A percentile compares a stretch with the other conserved stretches of the same genome.
These are phyloP conservation scores for Erebia palarica DNA, from an alignment of 2,888 invertebrate genomes.

Conservation along the genomic window DNA sequence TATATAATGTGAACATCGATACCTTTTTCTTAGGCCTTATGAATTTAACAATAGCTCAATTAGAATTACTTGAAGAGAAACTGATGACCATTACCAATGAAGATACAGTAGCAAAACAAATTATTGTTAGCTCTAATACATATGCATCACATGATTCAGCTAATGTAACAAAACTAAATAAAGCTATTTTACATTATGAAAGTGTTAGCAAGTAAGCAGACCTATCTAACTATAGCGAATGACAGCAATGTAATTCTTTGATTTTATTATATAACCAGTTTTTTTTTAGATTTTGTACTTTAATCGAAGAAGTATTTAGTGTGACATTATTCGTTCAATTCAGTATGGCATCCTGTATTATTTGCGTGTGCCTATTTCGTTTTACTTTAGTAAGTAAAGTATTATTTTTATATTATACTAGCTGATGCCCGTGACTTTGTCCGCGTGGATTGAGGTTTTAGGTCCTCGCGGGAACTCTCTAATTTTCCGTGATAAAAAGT, in stretches of 20 bases:
- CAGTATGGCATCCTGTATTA: slow-evolving; percentile 58
- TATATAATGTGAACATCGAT: slow-evolving; percentile 57
- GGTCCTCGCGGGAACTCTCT: too few species aligned
- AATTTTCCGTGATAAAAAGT: too few species aligned
- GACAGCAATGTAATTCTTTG: not conserved
- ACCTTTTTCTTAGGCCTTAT: slow-evolving; percentile 59
- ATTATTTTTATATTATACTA: not conserved
- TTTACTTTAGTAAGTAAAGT: slow-evolving; percentile 61
- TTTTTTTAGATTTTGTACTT: slow-evolving; percentile 58
- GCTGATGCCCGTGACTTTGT: too few species aligned
- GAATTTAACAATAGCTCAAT: slow-evolving; percentile 58
- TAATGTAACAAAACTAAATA: slow-evolving; percentile 47
- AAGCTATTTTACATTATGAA: slow-evolving; percentile 54
- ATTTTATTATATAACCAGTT: not conserved
- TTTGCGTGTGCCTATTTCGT: slow-evolving; percentile 64
- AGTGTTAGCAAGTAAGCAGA: slow-evolving; percentile 56
- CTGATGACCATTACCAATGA: slow-evolving; percentile 50
- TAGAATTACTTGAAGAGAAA: slow-evolving; percentile 59
- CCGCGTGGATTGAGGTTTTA: too few species aligned
- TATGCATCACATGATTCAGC: slow-evolving; percentile 34
- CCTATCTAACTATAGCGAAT: not conserved
- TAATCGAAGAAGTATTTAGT: slow-evolving; percentile 57
- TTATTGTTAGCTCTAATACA: not conserved
- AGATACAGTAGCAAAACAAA: not conserved
- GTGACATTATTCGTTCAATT: slow-evolving; percentile 60